phyloP scores from a whole-genome alignment of 2,797 vertebrate genomes.

The Channa striata region DNA sequence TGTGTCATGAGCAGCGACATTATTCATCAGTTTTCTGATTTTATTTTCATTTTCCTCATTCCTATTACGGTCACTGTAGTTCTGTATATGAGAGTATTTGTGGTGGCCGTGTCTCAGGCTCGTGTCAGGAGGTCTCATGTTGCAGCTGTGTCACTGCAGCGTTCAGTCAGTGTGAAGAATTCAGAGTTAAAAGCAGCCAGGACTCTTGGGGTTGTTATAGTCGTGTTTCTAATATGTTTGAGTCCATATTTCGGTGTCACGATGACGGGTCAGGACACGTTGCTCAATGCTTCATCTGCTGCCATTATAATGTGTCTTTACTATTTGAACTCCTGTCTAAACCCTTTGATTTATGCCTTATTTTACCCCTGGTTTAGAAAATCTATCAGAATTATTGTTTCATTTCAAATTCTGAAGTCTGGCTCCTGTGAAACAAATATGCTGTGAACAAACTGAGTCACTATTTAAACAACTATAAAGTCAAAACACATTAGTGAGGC shows the following conservation, averaged over 20 bases:
- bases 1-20: not conserved
- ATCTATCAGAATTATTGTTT: not conserved
- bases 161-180: not conserved
- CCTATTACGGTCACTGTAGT: slow-evolving; percentile 34
- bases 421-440: slow-evolving; percentile 4
- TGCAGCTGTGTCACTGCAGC: not conserved
- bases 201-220: not conserved
- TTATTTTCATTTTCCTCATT: not conserved
- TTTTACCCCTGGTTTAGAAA: slow-evolving; percentile 19
- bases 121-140: slow-evolving; percentile 3
- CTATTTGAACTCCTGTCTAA: slow-evolving; percentile 13
- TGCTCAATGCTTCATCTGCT: not conserved
- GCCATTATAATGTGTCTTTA: not conserved
- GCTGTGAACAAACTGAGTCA: not conserved
- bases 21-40: not conserved
- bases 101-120: slow-evolving; percentile 30
- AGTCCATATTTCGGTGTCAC: slow-evolving; percentile 47
- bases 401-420: slow-evolving; percentile 6
- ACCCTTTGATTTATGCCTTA: not conserved
- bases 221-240: slow-evolving; percentile 29
- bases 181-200: slow-evolving; percentile 30
- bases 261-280: not conserved
- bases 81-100: slow-evolving; percentile 22
- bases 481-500: too few relatives aligned
- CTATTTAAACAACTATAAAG: too few relatives aligned